Conservation (phyloP, 1,140 invertebrate species). For the Paraescarpia echinospica region DNA sequence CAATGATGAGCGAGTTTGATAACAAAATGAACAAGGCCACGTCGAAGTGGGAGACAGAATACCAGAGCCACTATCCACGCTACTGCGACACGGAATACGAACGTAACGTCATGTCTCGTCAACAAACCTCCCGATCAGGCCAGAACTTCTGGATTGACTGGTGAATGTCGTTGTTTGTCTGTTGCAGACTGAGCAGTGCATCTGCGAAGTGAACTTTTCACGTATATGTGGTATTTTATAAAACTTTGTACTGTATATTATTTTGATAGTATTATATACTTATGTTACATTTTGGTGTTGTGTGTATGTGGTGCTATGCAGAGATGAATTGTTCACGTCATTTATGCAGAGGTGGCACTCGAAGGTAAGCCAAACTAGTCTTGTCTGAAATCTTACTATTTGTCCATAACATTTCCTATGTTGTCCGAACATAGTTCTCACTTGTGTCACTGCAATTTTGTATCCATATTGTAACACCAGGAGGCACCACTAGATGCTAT, state of each 20-base stretch:
- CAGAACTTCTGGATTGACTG: neutral
- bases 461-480: neutral
- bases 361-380: neutral
- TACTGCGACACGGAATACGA: conserved; percentile 6
- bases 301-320: too few species aligned
- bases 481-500: neutral
- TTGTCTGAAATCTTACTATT: neutral
- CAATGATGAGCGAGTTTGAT: conserved; percentile 5
- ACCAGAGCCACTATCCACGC: neutral
- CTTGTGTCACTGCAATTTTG: neutral
- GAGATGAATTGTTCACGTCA: too few species aligned
- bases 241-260: neutral
- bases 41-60: neutral
- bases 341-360: neutral
- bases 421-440: neutral
- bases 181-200: neutral
- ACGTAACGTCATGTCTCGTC: conserved; percentile 7
- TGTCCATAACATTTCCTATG: neutral
- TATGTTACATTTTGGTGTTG: neutral
- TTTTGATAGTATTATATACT: conserved; percentile 8
- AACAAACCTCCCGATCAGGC: neutral
- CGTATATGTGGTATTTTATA: conserved; percentile 14
- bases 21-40: conserved; percentile 9
- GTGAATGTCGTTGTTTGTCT: neutral
- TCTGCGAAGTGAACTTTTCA: neutral